Percentiles rank a stretch among this genome's conserved stretches.
These are phyloP conservation scores for Chaetura pelagica DNA, from an alignment of 2,113 vertebrate genomes.

Conservation along the genomic window DNA sequence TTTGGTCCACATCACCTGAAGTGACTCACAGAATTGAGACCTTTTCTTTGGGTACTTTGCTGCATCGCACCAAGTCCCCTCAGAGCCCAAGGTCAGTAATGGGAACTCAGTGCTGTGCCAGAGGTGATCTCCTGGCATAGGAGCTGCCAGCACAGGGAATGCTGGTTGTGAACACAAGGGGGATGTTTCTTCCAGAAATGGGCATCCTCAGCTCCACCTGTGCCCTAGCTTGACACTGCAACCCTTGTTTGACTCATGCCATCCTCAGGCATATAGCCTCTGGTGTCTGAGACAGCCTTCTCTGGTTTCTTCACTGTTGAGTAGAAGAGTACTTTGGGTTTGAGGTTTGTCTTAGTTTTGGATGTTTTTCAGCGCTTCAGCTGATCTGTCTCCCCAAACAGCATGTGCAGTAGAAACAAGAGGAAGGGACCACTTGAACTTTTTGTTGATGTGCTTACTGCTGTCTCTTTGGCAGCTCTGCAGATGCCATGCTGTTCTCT, in stretches of 20 bases:
- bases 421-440: not conserved
- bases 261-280: not conserved
- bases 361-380: not conserved
- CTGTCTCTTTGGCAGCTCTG: not conserved
- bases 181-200: not conserved
- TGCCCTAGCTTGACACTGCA: not conserved
- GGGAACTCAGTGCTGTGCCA: not conserved
- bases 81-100: not conserved
- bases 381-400: not conserved
- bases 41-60: not conserved
- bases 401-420: not conserved
- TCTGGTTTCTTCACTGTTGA: not conserved
- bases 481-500: not conserved
- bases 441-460: not conserved
- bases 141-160: not conserved
- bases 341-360: not conserved
- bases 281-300: not conserved
- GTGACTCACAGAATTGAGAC: not conserved
- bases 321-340: not conserved
- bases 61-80: not conserved
- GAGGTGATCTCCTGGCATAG: not conserved
- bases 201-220: not conserved
- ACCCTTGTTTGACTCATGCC: not conserved
- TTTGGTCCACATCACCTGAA: not conserved
- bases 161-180: not conserved